Conservation (phyloP, 2,113 vertebrate genomes). For the Neolamprologus variostigma region DNA sequence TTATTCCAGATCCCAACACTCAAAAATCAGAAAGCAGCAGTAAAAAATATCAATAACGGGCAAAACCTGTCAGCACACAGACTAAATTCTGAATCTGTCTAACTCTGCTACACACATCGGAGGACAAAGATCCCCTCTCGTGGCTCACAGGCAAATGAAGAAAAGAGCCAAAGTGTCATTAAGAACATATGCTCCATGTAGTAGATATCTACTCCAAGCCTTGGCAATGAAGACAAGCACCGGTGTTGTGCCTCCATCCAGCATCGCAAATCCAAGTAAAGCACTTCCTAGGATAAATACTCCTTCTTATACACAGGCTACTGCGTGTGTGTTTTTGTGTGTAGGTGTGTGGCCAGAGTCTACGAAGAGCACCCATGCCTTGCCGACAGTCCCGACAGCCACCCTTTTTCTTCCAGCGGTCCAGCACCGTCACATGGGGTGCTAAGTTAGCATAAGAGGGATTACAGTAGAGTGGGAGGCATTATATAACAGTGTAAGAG, state of each 20-base stretch:
- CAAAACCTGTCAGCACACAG: neutral
- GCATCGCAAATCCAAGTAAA: conserved; percentile 16
- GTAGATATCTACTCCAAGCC: neutral
- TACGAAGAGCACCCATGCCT: conserved; percentile 14
- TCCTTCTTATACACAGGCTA: conserved; percentile 48
- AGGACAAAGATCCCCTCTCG: neutral
- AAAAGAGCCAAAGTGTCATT: neutral
- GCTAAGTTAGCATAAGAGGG: conserved; percentile 47
- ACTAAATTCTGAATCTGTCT: neutral
- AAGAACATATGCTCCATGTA: neutral
- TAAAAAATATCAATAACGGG: neutral
- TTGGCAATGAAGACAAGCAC: neutral
- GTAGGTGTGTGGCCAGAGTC: neutral
- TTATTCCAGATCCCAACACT: neutral
- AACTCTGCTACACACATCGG: neutral
- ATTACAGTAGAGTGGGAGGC: conserved; percentile 47
- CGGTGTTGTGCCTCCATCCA: neutral
- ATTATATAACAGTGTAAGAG: conserved; percentile 47
- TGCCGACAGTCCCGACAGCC: neutral
- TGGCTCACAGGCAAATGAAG: conserved; percentile 1
- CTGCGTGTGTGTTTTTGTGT: neutral
- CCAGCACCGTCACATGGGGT: conserved; percentile 48
- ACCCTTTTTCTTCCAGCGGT: conserved; percentile 8
- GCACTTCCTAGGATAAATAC: conserved; percentile 1
- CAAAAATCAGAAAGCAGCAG: neutral